Evolutionary conservation across 2,888 invertebrate genomes (phyloP), one percentile per base, ranked within the genome.

Genomic region (Salpingus planirostris): DNA sequence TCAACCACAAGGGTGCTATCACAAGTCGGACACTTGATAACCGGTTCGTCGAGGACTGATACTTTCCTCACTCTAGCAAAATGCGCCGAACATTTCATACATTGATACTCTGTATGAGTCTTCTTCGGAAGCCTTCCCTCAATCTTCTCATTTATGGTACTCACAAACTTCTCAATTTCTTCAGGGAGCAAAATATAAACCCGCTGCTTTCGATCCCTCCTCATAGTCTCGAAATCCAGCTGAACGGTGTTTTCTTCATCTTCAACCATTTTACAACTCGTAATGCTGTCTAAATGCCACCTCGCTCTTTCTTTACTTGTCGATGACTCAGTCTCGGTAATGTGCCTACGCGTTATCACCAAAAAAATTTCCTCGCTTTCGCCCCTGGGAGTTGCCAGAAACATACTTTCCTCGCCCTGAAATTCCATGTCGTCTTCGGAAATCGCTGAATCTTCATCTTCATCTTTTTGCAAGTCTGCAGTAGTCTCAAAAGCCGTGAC

Each of bases 71-170:
- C 73, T 35, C 66, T 65, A 2, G 70, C 70, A 55, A 80, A 80
- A 41, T 73, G 68, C 6, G 72, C 66, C 2, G 69, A 68, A 46
- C 80, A 80, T 52, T 74, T 78, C 52, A 79, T 70, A 51, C 80
- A 80, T 42, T 65, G 64, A 50, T 68, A 74, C 2, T 67, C 54
- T 13, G 57, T 64, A 46, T 71, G 67, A 36, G 69, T 70, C 57
- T 69, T 65, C 45, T 68, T 46, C 28, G 47, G 45, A 14, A 44
- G 40, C 7, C 47, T 46, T 24, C 41, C 45, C 4, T 45, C 42
- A 14, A 60, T 48, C 23, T 55, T 52, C 14, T 49, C 44, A n/a
- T 46, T 43, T 2, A 64, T 38, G 29, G 44, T 43, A 24, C 44
- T 44, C 7, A 52, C 38, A 29, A 64, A 52, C 22, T 47, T 46